Base-by-base conservation (phyloP, 2,113 vertebrate species). In the Odobenus rosmarus region DNA sequence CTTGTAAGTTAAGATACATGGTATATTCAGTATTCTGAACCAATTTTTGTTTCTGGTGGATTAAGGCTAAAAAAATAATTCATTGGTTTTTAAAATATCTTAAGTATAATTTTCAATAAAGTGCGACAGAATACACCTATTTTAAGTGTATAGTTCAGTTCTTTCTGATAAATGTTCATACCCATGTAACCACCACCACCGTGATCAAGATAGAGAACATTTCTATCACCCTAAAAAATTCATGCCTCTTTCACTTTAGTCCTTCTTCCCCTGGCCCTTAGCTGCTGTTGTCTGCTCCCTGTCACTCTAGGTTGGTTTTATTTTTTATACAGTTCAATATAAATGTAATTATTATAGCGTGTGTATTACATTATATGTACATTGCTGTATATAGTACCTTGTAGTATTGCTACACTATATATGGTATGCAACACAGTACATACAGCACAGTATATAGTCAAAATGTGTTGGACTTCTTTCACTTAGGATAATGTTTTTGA, bases 11-110 rank as follows among this genome's bases (percentile, higher is more conserved):
- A 95, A 69, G n/a, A 88, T 88, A 53, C 26, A 51, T 82, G 21
- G 23, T 92, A 31, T 10, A 7, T 82, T 93, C 10, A 62, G 1
- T 91, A 79, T 88, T 89, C 8, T 88, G 74, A 97, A 76, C 53
- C 33, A 81, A 0, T 67, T 95, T 87, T 97, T 93, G 49, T 79
- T 96, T 94, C 46, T 79, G 69, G 5, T 95, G n/a, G 33, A 74
- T 26, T 92, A 88, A 91, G 69, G 93, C 19, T 76, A 53, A 90
- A 26, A 39, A 90, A 91, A 42, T 59, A 72, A 80, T 80, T 46
- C 19, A 59, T 83, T 64, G 9, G 10, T 64, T 93, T 46, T 21
- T 16, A 72, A 69, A 74, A 49, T 36, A 26, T 28, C 51, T 80
- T 87, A 90, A 33, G 21, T 93, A 49, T 95, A 90, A 90, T 93